Evolutionary conservation across 2,888 invertebrate genomes (phyloP).

Genomic region (Clepsis dumicolana): DNA sequence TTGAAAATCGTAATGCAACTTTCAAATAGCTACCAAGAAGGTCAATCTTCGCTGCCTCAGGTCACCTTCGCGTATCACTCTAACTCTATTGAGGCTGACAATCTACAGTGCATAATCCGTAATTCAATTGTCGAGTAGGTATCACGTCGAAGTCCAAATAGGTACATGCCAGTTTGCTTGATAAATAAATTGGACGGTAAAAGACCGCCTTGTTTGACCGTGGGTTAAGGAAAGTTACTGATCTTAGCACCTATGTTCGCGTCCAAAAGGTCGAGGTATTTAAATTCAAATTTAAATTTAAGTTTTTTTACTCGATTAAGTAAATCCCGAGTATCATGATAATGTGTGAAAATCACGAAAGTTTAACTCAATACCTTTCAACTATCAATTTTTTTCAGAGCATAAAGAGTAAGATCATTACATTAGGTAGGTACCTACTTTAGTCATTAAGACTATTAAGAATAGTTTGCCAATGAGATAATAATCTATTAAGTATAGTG

Average conservation of each 20-base stretch:
- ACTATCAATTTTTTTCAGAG: too few relatives aligned
- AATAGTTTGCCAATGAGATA: too few relatives aligned
- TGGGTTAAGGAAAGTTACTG: conserved; percentile 5
- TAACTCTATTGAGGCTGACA: conserved; percentile 1
- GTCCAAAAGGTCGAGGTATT: too few relatives aligned
- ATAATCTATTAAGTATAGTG: too few relatives aligned
- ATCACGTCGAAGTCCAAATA: conserved; percentile 15
- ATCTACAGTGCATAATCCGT: conserved; percentile 4
- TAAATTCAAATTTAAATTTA: too few relatives aligned
- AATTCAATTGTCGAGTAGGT: conserved; percentile 25
- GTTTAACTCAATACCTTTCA: too few relatives aligned
- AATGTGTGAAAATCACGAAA: too few relatives aligned
- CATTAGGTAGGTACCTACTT: too few relatives aligned
- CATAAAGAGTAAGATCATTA: too few relatives aligned
- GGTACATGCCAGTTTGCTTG: background rate
- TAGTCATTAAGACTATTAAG: too few relatives aligned
- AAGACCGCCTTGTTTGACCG: background rate
- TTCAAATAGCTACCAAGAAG: background rate
- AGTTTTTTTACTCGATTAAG: too few relatives aligned
- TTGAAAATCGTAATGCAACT: conserved; percentile 1
- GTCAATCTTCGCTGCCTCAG: background rate
- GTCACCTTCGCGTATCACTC: conserved; percentile 1
- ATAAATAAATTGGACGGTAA: conserved; percentile 19
- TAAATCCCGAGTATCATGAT: too few relatives aligned
- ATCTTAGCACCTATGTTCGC: background rate